phyloP scores from a whole-genome alignment of 2,888 invertebrate genomes.

The Caenorhabditis wallacei region DNA sequence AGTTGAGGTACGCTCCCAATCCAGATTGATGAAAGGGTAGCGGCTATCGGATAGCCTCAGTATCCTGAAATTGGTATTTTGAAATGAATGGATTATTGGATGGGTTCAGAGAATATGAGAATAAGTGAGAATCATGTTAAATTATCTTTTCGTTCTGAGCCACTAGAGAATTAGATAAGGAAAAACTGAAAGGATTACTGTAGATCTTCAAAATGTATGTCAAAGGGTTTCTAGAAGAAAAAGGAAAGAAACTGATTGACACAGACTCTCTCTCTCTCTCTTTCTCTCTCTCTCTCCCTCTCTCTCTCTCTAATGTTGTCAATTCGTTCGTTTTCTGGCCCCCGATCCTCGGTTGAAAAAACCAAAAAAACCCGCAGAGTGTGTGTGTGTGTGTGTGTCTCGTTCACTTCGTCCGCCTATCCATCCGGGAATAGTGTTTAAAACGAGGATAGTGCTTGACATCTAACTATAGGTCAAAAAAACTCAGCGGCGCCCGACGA shows the following conservation, averaged over 20 bases:
- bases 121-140: neutral
- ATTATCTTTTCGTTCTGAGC: too few relatives aligned
- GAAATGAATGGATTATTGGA: neutral
- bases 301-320: neutral
- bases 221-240: neutral
- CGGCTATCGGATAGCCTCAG: constrained; percentile 66
- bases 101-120: neutral
- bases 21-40: constrained; percentile 47
- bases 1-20: constrained; percentile 64
- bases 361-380: constrained; percentile 43
- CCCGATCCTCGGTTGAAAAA: constrained; percentile 45
- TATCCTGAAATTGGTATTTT: constrained; percentile 35
- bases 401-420: constrained; percentile 31
- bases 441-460: constrained; percentile 32
- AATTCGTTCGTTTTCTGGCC: constrained; percentile 46
- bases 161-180: too few relatives aligned
- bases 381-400: constrained; percentile 6
- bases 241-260: constrained; percentile 8
- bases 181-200: too few relatives aligned
- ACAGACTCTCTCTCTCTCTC: constrained; percentile 4
- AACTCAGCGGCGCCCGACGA: constrained; percentile 53
- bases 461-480: constrained; percentile 62
- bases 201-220: neutral
- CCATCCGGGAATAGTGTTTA: constrained; percentile 16
- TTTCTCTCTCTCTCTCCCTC: neutral